Conservation (phyloP, 2,113 vertebrate species). For the Crotalus helleri region DNA sequence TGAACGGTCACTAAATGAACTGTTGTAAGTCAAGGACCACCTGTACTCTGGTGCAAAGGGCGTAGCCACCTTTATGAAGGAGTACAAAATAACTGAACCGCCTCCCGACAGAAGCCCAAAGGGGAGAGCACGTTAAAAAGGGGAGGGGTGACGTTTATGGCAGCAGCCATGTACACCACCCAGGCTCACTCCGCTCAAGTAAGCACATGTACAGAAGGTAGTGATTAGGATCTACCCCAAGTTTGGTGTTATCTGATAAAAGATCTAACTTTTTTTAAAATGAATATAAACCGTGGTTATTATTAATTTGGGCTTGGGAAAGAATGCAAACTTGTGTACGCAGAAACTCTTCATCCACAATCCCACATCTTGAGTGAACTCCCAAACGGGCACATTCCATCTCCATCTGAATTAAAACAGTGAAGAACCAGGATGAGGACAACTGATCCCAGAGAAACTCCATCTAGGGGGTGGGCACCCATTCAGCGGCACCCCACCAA, state of each 20-base stretch:
- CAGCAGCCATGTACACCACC: not conserved
- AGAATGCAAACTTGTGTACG: not conserved
- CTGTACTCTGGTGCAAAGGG: not conserved
- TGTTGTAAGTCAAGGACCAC: not conserved
- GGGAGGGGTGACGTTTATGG: too few species aligned
- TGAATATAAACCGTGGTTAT: not conserved
- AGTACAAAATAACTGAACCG: not conserved
- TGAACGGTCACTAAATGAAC: not conserved
- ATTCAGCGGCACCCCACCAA: not conserved
- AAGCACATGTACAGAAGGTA: not conserved
- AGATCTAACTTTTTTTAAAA: not conserved
- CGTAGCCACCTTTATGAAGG: not conserved
- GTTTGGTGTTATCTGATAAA: not conserved
- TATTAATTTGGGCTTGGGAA: not conserved
- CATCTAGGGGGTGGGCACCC: not conserved
- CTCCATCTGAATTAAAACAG: not conserved
- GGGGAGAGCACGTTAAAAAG: not conserved
- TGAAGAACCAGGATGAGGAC: not conserved
- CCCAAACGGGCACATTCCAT: rapidly evolving
- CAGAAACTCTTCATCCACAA: not conserved
- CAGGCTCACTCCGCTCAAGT: not conserved
- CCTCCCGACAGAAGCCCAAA: not conserved
- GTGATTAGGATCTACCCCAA: too few species aligned
- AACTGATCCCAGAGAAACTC: not conserved
- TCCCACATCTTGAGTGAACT: not conserved